Evolutionary conservation across 1,140 invertebrate species (phyloP).

Genomic region (Habropoda laboriosa): DNA sequence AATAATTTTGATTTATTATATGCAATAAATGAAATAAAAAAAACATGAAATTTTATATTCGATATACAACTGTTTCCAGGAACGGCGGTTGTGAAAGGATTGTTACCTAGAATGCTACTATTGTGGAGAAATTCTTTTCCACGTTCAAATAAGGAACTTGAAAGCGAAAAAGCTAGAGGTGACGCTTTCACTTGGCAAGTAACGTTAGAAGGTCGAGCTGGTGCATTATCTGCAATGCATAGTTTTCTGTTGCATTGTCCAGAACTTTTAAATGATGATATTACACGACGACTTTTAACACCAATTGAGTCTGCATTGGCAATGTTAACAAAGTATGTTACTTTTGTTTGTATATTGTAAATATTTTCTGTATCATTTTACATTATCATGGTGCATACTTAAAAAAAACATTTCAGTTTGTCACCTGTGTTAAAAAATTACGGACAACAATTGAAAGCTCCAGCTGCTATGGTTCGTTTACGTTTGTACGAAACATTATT

Average conservation of each 20-base stretch:
- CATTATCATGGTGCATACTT: conserved; percentile 29
- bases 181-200: conserved; percentile 99
- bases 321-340: conserved; percentile 94
- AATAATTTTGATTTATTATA: neutral
- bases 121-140: conserved; percentile 99
- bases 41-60: conserved; percentile 49
- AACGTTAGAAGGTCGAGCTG: conserved; percentile 97
- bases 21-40: too few species aligned
- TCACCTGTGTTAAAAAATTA: conserved; percentile 94
- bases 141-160: conserved; percentile 96
- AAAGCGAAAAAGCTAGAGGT: conserved; percentile 97
- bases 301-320: conserved; percentile 97
- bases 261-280: conserved; percentile 95
- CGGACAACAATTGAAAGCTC: conserved; percentile 96
- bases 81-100: conserved; percentile 92
- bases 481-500: conserved; percentile 95
- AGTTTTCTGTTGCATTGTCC: conserved; percentile 96
- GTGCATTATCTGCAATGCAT: conserved; percentile 97
- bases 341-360: conserved; percentile 8
- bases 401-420: conserved; percentile 83
- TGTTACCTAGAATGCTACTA: conserved; percentile 95
- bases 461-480: conserved; percentile 94
- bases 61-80: conserved; percentile 80
- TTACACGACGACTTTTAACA: conserved; percentile 91
- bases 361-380: conserved; percentile 13